These are phyloP conservation scores for Pseudomyrmex gracilis DNA, from an alignment of 1,140 invertebrate genomes.

Conservation along the genomic window DNA sequence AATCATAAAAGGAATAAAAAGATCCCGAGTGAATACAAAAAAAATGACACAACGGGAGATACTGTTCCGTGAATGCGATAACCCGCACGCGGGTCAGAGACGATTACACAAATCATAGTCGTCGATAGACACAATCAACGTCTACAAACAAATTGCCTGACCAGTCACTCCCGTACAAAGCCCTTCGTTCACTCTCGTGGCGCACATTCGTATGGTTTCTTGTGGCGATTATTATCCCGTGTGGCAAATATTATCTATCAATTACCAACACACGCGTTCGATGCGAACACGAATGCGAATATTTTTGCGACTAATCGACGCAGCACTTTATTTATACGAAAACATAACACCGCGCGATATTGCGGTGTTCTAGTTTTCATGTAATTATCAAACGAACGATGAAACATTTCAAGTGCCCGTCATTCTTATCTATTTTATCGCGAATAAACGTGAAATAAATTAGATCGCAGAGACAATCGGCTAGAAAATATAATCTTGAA, in stretches of 20 bases:
- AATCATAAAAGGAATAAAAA: slow-evolving; percentile 37
- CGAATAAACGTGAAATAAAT: neutral
- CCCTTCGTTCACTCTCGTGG: slow-evolving; percentile 59
- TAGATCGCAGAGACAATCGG: too few relatives aligned
- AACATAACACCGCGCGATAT: too few relatives aligned
- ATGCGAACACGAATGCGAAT: slow-evolving; percentile 1
- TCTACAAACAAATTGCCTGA: slow-evolving; percentile 68
- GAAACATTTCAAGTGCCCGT: neutral
- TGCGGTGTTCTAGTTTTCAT: neutral
- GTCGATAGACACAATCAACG: slow-evolving; percentile 58
- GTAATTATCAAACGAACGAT: neutral
- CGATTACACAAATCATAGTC: slow-evolving; percentile 62
- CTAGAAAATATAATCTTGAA: slow-evolving; percentile 42
- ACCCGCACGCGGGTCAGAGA: slow-evolving; percentile 58
- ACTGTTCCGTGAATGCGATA: slow-evolving; percentile 67
- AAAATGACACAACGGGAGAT: slow-evolving; percentile 60
- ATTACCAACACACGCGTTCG: slow-evolving; percentile 33
- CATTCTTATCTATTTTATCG: slow-evolving; percentile 8
- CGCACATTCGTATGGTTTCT: slow-evolving; percentile 27
- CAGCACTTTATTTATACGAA: neutral
- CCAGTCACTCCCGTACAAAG: slow-evolving; percentile 57
- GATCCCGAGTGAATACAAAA: slow-evolving; percentile 26
- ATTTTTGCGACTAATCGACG: slow-evolving; percentile 6
- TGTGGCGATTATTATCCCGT: slow-evolving; percentile 38
- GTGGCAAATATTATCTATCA: slow-evolving; percentile 54